Evolutionary conservation across 2,888 invertebrate genomes (phyloP), one percentile per base, ranked within the genome.

Genomic region (Diabrotica balteata): DNA sequence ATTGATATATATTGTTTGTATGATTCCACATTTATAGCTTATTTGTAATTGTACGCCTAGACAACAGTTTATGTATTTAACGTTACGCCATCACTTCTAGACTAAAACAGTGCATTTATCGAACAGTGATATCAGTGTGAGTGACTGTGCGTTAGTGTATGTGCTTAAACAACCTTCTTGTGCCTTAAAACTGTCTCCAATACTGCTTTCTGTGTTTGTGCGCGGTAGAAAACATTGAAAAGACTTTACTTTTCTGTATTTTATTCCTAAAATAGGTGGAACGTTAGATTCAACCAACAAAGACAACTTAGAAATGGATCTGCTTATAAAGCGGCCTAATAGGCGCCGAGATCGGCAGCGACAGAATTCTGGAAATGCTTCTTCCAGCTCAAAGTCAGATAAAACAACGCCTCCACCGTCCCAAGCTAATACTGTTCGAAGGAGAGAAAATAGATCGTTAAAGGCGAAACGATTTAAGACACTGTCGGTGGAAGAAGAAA

Each of bases 401-500:
- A 71, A 64, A 52, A 32, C 32, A 32, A 66, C 58, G 17, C 44
- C 59, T 9, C 69, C 68, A 51, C 50, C 68, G 7, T 69, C 57
- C 22, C 32, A 42, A 42, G 45, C 43, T 17, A 17, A 44, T 45
- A 4, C 52, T 4, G 60, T 75, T 8, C 76, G 76, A 65, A 75
- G 70, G 62, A 71, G 76, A 5, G 76, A 74, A n/a, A 73, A 70
- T n/a, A 73, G 71, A 68, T 32, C 67, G 4, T 51, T 68, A 0
- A 69, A 69, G 17, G 60, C 59, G 4, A 76, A 74, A 59, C 72
- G 67, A 54, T 64, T 69, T 45, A 76, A 77, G 67, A 62, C 72
- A 7, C 52, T 80, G 6, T 80, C 82, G 0, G 75, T 78, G 9
- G 80, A 81, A 59, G 81, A 82, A 71, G 78, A 78, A 72, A 71